phyloP scores from a whole-genome alignment of 1,140 invertebrate species.

The Pectinophora gossypiella region DNA sequence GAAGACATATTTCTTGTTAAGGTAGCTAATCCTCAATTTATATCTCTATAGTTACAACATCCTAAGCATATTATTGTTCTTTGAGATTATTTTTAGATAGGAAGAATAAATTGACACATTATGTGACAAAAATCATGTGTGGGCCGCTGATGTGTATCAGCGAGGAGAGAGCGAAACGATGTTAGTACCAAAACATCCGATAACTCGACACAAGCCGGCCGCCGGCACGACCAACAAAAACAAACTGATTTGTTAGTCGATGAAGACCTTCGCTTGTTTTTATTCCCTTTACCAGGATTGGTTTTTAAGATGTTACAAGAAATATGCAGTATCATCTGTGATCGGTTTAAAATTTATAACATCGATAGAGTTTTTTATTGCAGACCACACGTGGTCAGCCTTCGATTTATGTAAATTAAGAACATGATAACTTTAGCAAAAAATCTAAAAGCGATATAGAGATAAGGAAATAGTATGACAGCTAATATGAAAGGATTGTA shows the following conservation, averaged over 20 bases:
- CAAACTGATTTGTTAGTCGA: constrained; percentile 51
- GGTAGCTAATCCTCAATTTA: no score
- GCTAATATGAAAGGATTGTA: no score
- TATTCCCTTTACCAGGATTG: constrained; percentile 24
- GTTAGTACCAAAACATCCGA: constrained; percentile 14
- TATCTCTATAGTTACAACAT: no score
- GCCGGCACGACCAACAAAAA: constrained; percentile 33
- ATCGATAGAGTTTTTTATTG: background rate
- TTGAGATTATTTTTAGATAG: background rate
- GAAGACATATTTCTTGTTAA: background rate
- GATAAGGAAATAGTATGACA: no score
- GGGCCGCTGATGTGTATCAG: background rate
- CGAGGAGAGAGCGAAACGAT: constrained; percentile 28
- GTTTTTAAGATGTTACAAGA: constrained; percentile 13
- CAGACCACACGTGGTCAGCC: background rate
- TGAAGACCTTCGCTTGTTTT: constrained; percentile 48
- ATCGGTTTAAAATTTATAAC: background rate
- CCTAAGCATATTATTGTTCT: no score
- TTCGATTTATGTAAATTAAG: background rate
- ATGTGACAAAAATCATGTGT: background rate
- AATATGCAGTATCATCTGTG: background rate
- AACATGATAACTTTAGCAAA: background rate
- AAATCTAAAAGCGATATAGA: no score
- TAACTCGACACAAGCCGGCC: no score
- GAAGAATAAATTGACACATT: background rate